These are phyloP conservation scores for Drosophila elegans DNA, from an alignment of 1,140 invertebrate genomes.

Conservation along the genomic window DNA sequence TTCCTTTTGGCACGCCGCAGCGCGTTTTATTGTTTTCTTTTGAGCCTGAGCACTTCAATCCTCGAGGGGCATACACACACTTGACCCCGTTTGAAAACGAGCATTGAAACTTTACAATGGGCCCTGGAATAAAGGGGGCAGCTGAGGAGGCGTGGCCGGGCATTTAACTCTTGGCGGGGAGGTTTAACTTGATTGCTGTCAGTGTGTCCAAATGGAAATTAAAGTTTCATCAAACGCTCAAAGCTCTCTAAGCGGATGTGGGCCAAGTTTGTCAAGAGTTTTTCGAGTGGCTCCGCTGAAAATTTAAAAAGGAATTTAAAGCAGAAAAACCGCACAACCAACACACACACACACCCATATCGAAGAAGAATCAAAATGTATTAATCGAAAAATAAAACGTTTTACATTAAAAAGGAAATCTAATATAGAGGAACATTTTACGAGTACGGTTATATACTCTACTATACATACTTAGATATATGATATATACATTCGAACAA, in stretches of 20 bases:
- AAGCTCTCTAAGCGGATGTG: conserved; percentile 45
- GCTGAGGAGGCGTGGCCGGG: conserved; percentile 6
- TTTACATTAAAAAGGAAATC: conserved; percentile 34
- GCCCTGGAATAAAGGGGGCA: conserved; percentile 2
- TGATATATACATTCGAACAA: conserved; percentile 74
- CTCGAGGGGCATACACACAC: conserved; percentile 74
- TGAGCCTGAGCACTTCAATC: conserved; percentile 59
- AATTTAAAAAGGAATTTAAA: conserved; percentile 20
- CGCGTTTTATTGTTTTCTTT: conserved; percentile 78
- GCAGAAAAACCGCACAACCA: neutral
- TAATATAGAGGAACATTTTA: conserved; percentile 55
- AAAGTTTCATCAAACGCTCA: conserved; percentile 56
- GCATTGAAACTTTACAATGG: conserved; percentile 70
- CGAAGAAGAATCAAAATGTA: conserved; percentile 55
- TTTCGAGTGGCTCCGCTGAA: conserved; percentile 6
- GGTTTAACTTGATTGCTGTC: conserved; percentile 62
- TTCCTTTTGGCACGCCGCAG: conserved; percentile 49
- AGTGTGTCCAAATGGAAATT: conserved; percentile 71
- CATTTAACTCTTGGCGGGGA: conserved; percentile 40
- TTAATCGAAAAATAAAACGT: conserved; percentile 49
- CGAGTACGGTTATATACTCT: conserved; percentile 51
- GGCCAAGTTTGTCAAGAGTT: conserved; percentile 47
- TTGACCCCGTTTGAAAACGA: conserved; percentile 67
- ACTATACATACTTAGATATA: conserved; percentile 49
- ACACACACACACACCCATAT: conserved; percentile 13